Percentiles rank a stretch among this genome's conserved stretches.
Conservation (phyloP, 2,888 invertebrate genomes). For the Poecilus cupreus region DNA sequence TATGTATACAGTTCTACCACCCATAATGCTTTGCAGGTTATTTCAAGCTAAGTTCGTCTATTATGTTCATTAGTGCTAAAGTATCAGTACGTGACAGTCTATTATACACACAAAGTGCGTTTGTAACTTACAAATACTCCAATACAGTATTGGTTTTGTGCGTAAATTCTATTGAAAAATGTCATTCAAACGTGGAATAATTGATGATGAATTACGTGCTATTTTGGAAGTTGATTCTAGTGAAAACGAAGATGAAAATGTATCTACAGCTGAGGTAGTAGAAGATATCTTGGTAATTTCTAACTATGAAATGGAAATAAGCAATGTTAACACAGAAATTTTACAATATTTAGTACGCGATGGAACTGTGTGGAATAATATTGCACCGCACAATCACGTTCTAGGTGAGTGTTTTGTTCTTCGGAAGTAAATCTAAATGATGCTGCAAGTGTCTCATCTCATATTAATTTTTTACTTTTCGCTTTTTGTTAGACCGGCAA, state of each 20-base stretch:
- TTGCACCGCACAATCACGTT: too few species aligned
- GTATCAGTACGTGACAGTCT: too few species aligned
- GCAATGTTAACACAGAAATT: not conserved
- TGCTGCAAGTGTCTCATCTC: not conserved
- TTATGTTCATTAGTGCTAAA: not conserved
- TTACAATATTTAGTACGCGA: not conserved
- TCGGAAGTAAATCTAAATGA: too few species aligned
- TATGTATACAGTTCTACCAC: not conserved
- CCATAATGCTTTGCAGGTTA: not conserved
- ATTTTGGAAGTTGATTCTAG: conserved; percentile 17
- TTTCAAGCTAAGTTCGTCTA: not conserved
- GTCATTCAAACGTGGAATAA: not conserved
- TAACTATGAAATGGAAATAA: too few species aligned
- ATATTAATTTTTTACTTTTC: not conserved
- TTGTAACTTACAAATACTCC: not conserved
- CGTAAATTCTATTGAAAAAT: too few species aligned
- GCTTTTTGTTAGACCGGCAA: too few species aligned
- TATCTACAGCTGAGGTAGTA: too few species aligned
- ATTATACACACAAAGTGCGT: not conserved
- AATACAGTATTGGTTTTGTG: not conserved
- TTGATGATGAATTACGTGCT: not conserved
- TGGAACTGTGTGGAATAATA: too few species aligned
- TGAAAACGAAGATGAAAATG: too few species aligned
- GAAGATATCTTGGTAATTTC: too few species aligned
- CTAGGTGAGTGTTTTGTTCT: too few species aligned